Evolutionary conservation across 2,113 vertebrate species (phyloP).

Genomic region (Sceloporus tristichus): DNA sequence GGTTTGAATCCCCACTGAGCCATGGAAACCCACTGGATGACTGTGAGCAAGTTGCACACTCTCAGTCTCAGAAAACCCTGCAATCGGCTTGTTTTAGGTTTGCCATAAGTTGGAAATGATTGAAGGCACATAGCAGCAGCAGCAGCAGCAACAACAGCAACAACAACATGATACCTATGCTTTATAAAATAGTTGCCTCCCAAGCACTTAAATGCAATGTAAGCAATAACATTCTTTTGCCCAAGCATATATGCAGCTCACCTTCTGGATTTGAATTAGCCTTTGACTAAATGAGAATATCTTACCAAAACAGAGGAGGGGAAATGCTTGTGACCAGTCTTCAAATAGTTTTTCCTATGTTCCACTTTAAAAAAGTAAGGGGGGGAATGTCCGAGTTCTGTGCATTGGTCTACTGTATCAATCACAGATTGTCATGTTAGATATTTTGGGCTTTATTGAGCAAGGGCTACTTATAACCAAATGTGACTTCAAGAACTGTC

Average conservation of each 20-base stretch:
- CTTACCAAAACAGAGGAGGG: conserved; percentile 70
- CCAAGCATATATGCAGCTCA: conserved; percentile 62
- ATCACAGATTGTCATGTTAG: too few species aligned
- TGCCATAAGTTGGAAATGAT: too few species aligned
- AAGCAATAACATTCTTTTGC: conserved; percentile 30
- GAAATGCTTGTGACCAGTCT: conserved; percentile 21
- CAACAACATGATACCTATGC: too few species aligned
- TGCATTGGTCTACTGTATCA: conserved; percentile 35
- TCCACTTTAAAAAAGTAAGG: background rate
- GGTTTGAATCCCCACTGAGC: too few species aligned
- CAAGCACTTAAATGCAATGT: conserved; percentile 17
- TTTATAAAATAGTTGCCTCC: conserved; percentile 24
- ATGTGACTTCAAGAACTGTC: background rate
- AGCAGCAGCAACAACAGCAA: too few species aligned
- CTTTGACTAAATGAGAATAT: conserved; percentile 68
- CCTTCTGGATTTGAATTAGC: conserved; percentile 68
- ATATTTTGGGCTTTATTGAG: background rate
- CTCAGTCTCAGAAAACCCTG: too few species aligned
- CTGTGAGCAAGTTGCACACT: too few species aligned
- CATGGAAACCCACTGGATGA: too few species aligned
- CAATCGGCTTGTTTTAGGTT: too few species aligned
- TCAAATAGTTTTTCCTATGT: conserved; percentile 57
- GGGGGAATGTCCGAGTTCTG: conserved; percentile 55
- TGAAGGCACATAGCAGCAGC: too few species aligned
- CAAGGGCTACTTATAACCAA: background rate